These are phyloP conservation scores for Meloidogyne floridensis DNA, from an alignment of 1,140 invertebrate species.

Conservation along the genomic window DNA sequence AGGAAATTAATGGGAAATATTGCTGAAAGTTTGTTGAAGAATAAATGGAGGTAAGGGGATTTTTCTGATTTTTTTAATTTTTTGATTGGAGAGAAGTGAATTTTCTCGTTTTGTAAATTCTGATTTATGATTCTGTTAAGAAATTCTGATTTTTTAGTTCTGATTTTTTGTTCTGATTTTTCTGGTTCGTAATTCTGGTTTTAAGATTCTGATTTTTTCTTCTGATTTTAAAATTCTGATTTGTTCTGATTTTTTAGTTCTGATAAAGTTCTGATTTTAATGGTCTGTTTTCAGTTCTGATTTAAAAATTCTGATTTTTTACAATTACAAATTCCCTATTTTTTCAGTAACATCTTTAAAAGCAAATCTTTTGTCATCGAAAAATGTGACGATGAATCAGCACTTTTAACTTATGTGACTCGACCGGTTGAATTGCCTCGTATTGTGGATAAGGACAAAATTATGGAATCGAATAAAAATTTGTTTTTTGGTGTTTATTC, in stretches of 20 bases:
- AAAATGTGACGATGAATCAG: not conserved
- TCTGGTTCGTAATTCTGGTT: no score
- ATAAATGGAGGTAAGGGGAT: not conserved
- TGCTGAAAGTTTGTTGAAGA: not conserved
- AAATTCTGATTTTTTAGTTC: no score
- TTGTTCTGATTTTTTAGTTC: no score
- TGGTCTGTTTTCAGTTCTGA: no score
- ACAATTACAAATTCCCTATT: no score
- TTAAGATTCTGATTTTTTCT: no score
- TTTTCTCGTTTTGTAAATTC: no score
- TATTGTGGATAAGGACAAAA: not conserved
- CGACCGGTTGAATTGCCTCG: not conserved
- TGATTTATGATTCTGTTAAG: no score
- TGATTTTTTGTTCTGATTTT: no score
- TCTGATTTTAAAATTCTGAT: no score
- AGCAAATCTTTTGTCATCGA: not conserved
- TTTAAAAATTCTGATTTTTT: not conserved
- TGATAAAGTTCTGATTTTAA: no score
- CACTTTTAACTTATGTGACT: not conserved
- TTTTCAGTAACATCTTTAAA: not conserved
- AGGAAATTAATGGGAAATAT: not conserved
- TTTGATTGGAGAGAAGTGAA: no score
- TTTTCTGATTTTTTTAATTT: not conserved
- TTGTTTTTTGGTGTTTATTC: conserved; percentile 1
- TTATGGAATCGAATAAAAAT: not conserved